Evolutionary conservation across 2,888 invertebrate species (phyloP).

Genomic region (Hydroisotoma schaefferi): DNA sequence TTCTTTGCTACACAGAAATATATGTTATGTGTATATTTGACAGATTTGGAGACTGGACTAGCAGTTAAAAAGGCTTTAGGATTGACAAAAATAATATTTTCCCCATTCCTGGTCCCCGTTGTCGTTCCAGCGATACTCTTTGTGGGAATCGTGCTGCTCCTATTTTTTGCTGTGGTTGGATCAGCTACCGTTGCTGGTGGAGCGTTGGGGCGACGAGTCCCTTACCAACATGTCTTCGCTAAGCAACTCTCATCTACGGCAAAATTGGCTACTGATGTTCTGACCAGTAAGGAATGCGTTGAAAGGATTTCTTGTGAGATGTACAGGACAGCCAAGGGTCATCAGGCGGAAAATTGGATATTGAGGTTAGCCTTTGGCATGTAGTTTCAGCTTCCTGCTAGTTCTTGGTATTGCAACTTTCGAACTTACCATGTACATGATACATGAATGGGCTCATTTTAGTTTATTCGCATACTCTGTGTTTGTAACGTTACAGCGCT

Average conservation of each 20-base stretch:
- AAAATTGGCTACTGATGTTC: conserved; percentile 26
- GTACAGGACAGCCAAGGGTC: conserved; percentile 28
- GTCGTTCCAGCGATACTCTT: conserved; percentile 38
- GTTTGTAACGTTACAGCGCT: too few species aligned
- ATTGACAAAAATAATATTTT: conserved; percentile 19
- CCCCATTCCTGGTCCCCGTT: conserved; percentile 26
- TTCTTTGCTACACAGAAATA: too few species aligned
- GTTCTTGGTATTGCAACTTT: too few species aligned
- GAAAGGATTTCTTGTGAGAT: conserved; percentile 38
- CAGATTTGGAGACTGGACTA: conserved; percentile 6
- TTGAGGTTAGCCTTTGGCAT: conserved; percentile 32
- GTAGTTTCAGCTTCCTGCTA: background rate
- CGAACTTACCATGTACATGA: too few species aligned
- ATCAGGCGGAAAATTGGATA: conserved; percentile 35
- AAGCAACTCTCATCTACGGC: conserved; percentile 24
- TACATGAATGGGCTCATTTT: too few species aligned
- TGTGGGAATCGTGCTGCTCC: conserved; percentile 35
- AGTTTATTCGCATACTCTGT: too few species aligned
- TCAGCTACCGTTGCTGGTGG: conserved; percentile 29
- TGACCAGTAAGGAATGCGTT: conserved; percentile 36
- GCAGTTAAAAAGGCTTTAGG: conserved; percentile 10
- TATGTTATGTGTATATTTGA: background rate
- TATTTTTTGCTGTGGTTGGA: conserved; percentile 38
- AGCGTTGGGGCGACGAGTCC: conserved; percentile 19
- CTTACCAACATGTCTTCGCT: conserved; percentile 17